Conservation (phyloP, 2,113 vertebrate species). For the Sporophila hypoxantha region DNA sequence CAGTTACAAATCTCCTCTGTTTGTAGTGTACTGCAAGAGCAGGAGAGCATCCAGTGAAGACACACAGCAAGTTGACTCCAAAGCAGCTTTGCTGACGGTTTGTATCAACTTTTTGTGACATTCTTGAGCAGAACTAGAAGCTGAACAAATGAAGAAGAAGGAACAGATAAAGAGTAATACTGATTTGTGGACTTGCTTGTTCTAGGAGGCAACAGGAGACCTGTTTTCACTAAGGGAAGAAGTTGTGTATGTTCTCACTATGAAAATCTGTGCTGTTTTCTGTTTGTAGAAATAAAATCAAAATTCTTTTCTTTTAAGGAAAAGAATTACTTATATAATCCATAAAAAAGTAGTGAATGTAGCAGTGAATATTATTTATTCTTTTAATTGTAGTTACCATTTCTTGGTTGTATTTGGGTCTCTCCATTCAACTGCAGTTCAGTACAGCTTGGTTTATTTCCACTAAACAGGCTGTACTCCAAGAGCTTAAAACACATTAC, state of each 20-base stretch:
- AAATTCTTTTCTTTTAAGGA: neutral
- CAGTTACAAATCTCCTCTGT: neutral
- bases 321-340: neutral
- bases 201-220: neutral
- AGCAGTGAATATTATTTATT: neutral
- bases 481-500: neutral
- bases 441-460: neutral
- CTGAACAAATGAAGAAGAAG: neutral
- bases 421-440: neutral
- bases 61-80: slow-evolving; percentile 78
- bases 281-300: neutral
- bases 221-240: neutral
- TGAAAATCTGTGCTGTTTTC: neutral
- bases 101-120: slow-evolving; percentile 11
- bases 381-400: neutral
- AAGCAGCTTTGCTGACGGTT: slow-evolving; percentile 79
- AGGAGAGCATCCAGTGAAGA: slow-evolving; percentile 78
- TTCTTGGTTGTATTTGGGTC: neutral
- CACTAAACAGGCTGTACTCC: neutral
- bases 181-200: neutral
- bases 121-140: neutral
- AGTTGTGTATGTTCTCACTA: neutral
- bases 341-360: neutral
- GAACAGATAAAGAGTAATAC: neutral
- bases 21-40: slow-evolving; percentile 72